Evolutionary conservation across 2,888 invertebrate genomes (phyloP).

Genomic region (Ditula angustiorana): DNA sequence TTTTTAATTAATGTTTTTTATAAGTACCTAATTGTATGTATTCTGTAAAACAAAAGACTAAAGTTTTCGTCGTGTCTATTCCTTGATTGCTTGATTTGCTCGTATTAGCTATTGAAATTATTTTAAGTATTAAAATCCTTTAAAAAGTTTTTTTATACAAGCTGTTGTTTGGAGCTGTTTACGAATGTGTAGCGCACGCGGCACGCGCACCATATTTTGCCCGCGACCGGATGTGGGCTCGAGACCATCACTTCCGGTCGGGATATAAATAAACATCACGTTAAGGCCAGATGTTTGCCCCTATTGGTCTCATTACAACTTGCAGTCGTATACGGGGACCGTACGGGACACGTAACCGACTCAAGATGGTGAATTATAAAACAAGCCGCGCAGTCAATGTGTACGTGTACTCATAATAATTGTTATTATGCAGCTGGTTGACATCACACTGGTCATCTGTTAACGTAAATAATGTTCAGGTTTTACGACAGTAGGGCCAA

Average conservation of each 20-base stretch:
- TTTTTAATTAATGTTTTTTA: no score
- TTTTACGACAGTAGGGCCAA: no score
- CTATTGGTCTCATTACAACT: conserved; percentile 47
- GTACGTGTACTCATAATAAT: not conserved
- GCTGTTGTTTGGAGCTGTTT: conserved; percentile 8
- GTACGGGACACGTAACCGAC: not conserved
- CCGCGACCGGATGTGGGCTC: conserved; percentile 71
- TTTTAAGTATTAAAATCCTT: no score
- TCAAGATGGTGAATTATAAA: not conserved
- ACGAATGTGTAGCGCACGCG: conserved; percentile 50
- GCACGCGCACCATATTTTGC: conserved; percentile 52
- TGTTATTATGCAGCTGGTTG: not conserved
- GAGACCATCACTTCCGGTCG: conserved; percentile 73
- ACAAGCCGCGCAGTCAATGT: not conserved
- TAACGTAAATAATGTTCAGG: no score
- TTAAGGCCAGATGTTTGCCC: conserved; percentile 74
- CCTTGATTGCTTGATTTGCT: no score
- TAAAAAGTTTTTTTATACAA: no score
- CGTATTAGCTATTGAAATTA: no score
- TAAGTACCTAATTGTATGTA: no score
- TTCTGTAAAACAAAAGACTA: no score
- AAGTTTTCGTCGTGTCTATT: no score
- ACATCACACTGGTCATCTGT: not conserved
- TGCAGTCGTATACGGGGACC: conserved; percentile 14
- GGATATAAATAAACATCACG: conserved; percentile 73